These are phyloP conservation scores for Phyllotreta striolata DNA, from an alignment of 2,888 invertebrate species.

Conservation along the genomic window DNA sequence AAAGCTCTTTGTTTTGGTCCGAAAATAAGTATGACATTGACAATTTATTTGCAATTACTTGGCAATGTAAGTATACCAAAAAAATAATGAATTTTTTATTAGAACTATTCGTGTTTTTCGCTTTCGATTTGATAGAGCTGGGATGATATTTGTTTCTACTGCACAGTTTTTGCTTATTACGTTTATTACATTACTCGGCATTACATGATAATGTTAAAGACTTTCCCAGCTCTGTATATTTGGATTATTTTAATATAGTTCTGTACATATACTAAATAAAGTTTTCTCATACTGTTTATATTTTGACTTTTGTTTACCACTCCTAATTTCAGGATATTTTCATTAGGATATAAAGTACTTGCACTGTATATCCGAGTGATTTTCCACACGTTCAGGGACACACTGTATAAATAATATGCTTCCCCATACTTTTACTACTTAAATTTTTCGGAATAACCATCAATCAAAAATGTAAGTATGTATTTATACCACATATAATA, in stretches of 20 bases:
- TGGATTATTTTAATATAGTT: constrained; percentile 45
- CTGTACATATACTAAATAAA: constrained; percentile 50
- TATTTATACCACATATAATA: background rate
- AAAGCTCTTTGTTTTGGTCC: no score
- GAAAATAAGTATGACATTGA: no score
- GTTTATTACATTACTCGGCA: no score
- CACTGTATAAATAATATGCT: no score
- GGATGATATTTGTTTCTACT: background rate
- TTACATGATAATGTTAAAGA: no score
- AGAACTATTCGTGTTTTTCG: constrained; percentile 38
- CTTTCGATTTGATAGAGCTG: constrained; percentile 33
- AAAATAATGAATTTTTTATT: constrained; percentile 18
- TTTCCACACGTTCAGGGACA: no score
- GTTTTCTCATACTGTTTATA: constrained; percentile 50
- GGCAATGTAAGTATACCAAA: constrained; percentile 29
- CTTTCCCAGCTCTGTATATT: constrained; percentile 21
- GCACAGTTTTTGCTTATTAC: no score
- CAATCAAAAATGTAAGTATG: constrained; percentile 3
- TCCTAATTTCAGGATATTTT: background rate
- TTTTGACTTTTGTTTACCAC: constrained; percentile 7
- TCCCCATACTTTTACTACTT: no score
- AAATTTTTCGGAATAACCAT: background rate
- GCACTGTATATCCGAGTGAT: no score
- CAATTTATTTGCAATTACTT: constrained; percentile 14
- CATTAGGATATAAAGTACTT: no score